Percentiles rank a stretch among this genome's conserved stretches.
phyloP scores from a whole-genome alignment of 2,888 invertebrate genomes.

The Synanthedon myopaeformis region DNA sequence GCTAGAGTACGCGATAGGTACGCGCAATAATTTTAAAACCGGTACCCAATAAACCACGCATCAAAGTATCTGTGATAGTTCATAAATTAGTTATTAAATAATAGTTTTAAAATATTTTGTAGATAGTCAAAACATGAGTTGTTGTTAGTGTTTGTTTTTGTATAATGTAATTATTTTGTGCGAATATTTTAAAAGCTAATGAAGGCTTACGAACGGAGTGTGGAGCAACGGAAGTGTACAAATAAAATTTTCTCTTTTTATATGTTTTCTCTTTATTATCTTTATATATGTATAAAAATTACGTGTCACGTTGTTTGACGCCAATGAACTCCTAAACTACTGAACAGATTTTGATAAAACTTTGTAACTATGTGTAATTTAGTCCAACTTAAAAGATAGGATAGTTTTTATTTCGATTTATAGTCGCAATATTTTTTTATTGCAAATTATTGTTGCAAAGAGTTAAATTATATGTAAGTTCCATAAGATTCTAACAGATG shows the following conservation, averaged over 20 bases:
- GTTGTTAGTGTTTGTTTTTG: neutral
- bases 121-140: neutral
- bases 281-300: no score
- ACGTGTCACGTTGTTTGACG: no score
- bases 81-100: neutral
- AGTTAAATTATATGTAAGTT: no score
- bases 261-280: no score
- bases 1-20: slow-evolving; percentile 54
- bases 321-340: no score
- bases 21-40: slow-evolving; percentile 17
- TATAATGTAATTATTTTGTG: neutral
- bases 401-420: no score
- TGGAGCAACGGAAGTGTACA: neutral
- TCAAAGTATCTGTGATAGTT: neutral
- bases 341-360: no score
- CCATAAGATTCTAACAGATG: no score
- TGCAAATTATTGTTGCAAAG: no score
- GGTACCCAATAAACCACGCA: neutral
- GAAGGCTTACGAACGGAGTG: neutral
- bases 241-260: neutral
- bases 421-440: no score
- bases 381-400: no score
- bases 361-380: no score
- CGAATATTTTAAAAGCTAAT: neutral
- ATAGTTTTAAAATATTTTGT: neutral